Base-by-base conservation (phyloP, 2,888 invertebrate species). In the Tenthredo distinguenda region DNA sequence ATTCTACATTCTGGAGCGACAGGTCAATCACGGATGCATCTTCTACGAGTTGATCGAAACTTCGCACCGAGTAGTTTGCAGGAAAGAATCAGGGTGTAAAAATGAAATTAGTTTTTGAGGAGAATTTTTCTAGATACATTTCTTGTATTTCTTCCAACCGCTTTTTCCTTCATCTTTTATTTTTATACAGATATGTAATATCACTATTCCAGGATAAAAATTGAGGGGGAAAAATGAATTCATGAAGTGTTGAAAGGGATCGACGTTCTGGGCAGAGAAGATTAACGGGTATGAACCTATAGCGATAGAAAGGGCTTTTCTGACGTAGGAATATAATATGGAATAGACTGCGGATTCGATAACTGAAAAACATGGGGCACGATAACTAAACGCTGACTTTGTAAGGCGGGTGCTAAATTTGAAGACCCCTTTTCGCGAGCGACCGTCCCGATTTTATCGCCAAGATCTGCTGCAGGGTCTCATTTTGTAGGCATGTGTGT, bases 331-430 rank as follows among this genome's bases (percentile, higher is more conserved):
- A 50, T 74, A 74, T 74, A 55, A 74, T 40, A 31, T 50, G n/a
- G 77, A 47, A 55, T 77, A 40, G 55, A 77, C 77, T 50, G 77
- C 77, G 31, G 77, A 62, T 58, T 81, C 37, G 62, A 62, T 81
- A 81, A 81, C 62, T 81, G 81, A 81, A 81, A 81, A 81, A 58
- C 55, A 55, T 34, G 55, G 72, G 72, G 40, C 50, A 62, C 81
- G 81, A 81, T 81, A 81, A 81, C 81, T 62, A 58, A 81, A 81
- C 81, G 81, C 81, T 81, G 81, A 81, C 81, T 81, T 81, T 21
- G 81, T 34, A 58, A 62, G 62, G 81, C 40, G 37, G 81, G 62
- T 81, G 62, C 37, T 81, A 62, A 81, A 81, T 58, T 62, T 62
- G 62, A 81, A 62, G 62, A 34, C 55, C 79, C 79, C 55, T 40